phyloP scores from a whole-genome alignment of 2,888 invertebrate species.

The Rhamnusium bicolor region DNA sequence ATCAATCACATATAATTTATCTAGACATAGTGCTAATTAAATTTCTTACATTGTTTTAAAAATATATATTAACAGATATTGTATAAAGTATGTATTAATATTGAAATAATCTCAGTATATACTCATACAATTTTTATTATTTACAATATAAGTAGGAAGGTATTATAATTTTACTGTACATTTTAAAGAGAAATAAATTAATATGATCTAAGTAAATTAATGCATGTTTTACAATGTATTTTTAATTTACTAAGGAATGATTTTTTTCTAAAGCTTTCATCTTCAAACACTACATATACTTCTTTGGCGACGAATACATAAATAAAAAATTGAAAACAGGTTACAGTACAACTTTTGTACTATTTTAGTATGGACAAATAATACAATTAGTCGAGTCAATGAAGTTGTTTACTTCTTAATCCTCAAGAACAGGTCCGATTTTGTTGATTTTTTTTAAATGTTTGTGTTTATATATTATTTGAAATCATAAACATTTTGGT shows the following conservation, averaged over 20 bases:
- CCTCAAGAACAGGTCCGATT: too few species aligned
- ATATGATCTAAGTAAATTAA: constrained; percentile 32
- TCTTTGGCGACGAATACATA: constrained; percentile 56
- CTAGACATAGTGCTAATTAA: constrained; percentile 30
- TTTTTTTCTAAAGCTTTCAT: constrained; percentile 43
- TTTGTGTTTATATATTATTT: too few species aligned
- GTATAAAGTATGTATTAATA: constrained; percentile 24
- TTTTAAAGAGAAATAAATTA: constrained; percentile 53
- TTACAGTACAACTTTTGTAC: neutral
- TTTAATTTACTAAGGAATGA: constrained; percentile 29
- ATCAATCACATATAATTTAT: constrained; percentile 44
- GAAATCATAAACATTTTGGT: too few species aligned
- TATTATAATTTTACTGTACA: constrained; percentile 42
- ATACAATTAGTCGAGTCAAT: too few species aligned
- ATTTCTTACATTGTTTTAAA: constrained; percentile 28
- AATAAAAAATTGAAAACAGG: constrained; percentile 22
- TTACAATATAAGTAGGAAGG: constrained; percentile 26
- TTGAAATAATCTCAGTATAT: constrained; percentile 15
- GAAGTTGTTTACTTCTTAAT: too few species aligned
- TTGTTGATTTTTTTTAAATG: too few species aligned
- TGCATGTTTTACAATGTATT: constrained; percentile 20
- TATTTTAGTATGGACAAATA: neutral
- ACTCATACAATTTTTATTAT: constrained; percentile 23
- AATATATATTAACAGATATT: constrained; percentile 31
- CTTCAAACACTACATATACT: constrained; percentile 44